Base-by-base conservation (phyloP, 2,113 vertebrate genomes). In the Perca flavescens region DNA sequence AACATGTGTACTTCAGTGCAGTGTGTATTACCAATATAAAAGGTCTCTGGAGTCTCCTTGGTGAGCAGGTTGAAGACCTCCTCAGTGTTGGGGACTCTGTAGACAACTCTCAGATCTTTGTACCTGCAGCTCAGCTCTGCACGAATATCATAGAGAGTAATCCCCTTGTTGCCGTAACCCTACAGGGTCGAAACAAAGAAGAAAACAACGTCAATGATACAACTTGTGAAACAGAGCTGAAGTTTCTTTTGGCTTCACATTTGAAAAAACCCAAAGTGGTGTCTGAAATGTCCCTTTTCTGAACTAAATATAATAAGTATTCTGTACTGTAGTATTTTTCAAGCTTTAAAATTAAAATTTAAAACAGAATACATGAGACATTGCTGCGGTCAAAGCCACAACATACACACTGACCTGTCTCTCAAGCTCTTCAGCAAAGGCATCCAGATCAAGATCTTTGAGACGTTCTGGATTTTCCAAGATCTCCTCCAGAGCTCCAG, bases 111-210 rank as follows among this genome's bases (percentile, higher is more conserved):
- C 62, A 99, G 96, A 91, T 99, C 98, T 95, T 99, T 99, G 89
- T 99, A 99, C 25, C 98, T 94, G 94, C 97, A 99, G 94, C 98
- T 99, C 31, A 99, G 95, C 89, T 99, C 98, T 0, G 98, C 98
- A 69, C 98, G 97, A 85, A 99, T 99, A 91, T 99, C 98, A 31
- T 99, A 99, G 28, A 99, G 79, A 40, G 98, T 99, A 89, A 99
- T 99, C 56, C 98, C 97, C 82, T 99, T 99, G 95, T 99, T 99
- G 47, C 98, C 98, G 0, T 99, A 99, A 78, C 98, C 98, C 98
- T 99, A 86, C 0, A 60, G 31, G 73, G 7, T 72, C 25, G 78
- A 63, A 31, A 47, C 15, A 56, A n/a, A 54, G 36, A n/a, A 22
- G 9, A 67, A 61, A 11, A 64, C 2, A 36, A 56, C 4, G 22